Conservation (phyloP, 2,113 vertebrate genomes). For the Cricetomys ansorgei region DNA sequence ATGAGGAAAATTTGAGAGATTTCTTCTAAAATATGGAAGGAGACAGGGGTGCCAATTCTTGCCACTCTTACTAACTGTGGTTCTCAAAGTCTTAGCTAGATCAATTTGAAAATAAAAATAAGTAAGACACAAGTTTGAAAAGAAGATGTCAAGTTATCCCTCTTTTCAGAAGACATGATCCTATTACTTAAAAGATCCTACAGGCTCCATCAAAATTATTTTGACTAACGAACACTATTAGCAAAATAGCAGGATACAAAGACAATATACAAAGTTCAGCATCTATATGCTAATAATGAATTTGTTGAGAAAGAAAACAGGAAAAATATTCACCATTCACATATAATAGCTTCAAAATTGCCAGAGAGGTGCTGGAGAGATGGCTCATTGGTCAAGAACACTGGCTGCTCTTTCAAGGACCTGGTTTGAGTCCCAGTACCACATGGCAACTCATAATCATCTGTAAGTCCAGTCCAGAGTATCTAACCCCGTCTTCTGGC, state of each 20-base stretch:
- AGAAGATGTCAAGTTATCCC: neutral
- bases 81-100: neutral
- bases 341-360: neutral
- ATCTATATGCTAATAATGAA: neutral
- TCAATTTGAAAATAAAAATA: neutral
- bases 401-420: neutral
- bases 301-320: neutral
- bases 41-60: neutral
- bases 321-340: neutral
- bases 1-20: neutral
- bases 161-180: neutral
- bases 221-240: neutral
- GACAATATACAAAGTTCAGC: neutral
- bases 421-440: neutral
- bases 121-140: neutral
- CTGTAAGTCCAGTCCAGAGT: neutral
- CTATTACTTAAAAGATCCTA: neutral
- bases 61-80: neutral
- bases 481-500: neutral
- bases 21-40: neutral
- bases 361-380: neutral
- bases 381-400: neutral
- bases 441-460: neutral
- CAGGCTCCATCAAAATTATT: neutral
- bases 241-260: neutral